Conservation (phyloP, 35 echinoderm and acorn worm genomes). For the Chiridota heheva region DNA sequence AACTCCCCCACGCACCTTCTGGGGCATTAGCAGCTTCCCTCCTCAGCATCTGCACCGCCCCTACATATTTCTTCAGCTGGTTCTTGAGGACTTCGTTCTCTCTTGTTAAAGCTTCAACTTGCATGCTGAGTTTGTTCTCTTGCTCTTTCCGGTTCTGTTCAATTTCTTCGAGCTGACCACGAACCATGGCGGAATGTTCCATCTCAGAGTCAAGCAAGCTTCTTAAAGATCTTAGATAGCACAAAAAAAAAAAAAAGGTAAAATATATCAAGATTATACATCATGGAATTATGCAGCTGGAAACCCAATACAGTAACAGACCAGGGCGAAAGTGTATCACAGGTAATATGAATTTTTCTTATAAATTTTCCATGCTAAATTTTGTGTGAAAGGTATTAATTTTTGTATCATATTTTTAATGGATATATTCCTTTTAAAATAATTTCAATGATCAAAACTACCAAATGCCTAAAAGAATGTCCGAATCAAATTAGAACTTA, state of each 20-base stretch:
- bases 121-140: constrained; percentile 56
- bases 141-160: constrained; percentile 27
- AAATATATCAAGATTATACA: not conserved
- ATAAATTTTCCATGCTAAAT: no score
- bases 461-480: no score
- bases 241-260: not conserved
- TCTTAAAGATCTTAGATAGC: constrained; percentile 73
- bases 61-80: constrained; percentile 99
- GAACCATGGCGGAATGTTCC: constrained; percentile 84
- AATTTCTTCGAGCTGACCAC: constrained; percentile 79
- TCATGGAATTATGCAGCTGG: no score
- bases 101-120: constrained; percentile 75
- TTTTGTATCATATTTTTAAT: no score
- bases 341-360: no score
- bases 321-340: no score
- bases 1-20: constrained; percentile 65
- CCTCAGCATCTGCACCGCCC: constrained; percentile 95
- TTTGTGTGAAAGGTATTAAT: no score
- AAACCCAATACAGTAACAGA: no score
- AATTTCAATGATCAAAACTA: no score
- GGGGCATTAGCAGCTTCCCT: constrained; percentile 67
- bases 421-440: no score
- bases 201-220: constrained; percentile 94
- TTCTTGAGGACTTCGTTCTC: constrained; percentile 94
- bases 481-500: no score